phyloP scores from a whole-genome alignment of 2,113 vertebrate species.

The Ctenomys sociabilis region DNA sequence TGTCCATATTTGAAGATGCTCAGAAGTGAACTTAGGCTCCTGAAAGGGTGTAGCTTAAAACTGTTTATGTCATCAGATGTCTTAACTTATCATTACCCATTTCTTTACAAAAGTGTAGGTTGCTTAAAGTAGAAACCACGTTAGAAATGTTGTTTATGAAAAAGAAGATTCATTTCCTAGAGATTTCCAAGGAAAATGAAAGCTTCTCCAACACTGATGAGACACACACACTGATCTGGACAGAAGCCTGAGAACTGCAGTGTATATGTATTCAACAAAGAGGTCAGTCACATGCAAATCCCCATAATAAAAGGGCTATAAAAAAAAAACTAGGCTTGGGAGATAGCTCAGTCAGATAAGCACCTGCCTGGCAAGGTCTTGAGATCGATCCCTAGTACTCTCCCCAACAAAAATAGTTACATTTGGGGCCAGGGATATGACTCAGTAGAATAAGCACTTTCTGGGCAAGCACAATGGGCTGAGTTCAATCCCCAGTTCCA shows the following conservation, averaged over 20 bases:
- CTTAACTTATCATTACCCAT: neutral
- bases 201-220: neutral
- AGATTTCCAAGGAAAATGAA: neutral
- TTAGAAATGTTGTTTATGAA: neutral
- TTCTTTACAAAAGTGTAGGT: neutral
- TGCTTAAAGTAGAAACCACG: neutral
- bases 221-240: neutral
- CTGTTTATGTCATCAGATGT: neutral
- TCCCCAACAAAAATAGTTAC: too few species aligned
- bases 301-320: neutral
- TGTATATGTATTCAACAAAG: neutral
- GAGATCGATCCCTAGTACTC: too few species aligned
- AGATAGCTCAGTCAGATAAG: too few species aligned
- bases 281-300: neutral
- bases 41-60: neutral
- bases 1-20: too few species aligned
- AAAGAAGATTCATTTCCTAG: neutral
- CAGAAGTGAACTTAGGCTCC: neutral
- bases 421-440: too few species aligned
- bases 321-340: too few species aligned
- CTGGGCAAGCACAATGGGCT: too few species aligned
- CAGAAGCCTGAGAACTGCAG: neutral
- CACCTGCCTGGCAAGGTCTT: too few species aligned
- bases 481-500: too few species aligned
- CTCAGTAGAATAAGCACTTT: too few species aligned